Evolutionary conservation across 2,888 invertebrate species (phyloP).

Genomic region (Meteorus colon): DNA sequence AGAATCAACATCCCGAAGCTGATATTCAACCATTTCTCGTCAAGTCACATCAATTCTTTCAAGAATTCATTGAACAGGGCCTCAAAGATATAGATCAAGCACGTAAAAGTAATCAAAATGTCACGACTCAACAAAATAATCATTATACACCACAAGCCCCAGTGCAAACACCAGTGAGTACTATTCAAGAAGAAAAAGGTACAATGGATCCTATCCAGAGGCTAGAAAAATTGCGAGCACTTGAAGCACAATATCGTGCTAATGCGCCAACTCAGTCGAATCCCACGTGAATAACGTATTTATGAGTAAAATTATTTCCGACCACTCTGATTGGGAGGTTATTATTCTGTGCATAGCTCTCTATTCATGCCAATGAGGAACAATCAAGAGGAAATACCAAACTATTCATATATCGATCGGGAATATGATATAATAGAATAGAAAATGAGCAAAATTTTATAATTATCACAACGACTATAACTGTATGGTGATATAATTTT

Average conservation of each 20-base stretch:
- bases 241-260: conserved; percentile 67
- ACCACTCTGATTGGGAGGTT: conserved; percentile 19
- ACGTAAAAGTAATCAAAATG: conserved; percentile 66
- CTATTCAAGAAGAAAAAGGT: conserved; percentile 61
- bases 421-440: background rate
- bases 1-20: conserved; percentile 85
- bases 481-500: background rate
- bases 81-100: conserved; percentile 78
- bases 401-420: background rate
- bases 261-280: conserved; percentile 63
- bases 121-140: conserved; percentile 61
- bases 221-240: conserved; percentile 67
- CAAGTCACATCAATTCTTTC: conserved; percentile 89
- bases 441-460: background rate
- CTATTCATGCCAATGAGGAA: background rate
- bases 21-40: conserved; percentile 87
- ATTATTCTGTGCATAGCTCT: conserved; percentile 40
- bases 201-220: conserved; percentile 68
- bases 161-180: conserved; percentile 51
- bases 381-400: background rate
- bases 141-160: conserved; percentile 59
- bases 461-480: background rate
- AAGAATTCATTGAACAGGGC: conserved; percentile 88
- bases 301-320: conserved; percentile 18
- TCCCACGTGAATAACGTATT: conserved; percentile 59